Conservation (phyloP, 2,888 invertebrate species). For the Cotesia congregata region DNA sequence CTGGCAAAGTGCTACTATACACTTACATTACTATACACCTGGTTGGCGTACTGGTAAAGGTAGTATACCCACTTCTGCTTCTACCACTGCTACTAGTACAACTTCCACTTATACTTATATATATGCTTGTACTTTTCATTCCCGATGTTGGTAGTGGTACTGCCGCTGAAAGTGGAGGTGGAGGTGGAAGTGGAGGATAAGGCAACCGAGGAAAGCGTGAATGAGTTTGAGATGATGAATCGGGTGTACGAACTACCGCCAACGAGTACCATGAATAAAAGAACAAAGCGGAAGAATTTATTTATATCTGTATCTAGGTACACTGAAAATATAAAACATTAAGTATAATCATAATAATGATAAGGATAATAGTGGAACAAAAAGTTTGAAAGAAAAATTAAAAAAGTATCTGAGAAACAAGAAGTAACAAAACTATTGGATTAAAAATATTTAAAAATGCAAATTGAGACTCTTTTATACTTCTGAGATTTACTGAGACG, state of each 20-base stretch:
- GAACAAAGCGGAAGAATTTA: background rate
- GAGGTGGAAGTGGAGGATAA: background rate
- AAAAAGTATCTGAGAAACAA: slow-evolving; percentile 15
- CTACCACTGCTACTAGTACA: background rate
- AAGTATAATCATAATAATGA: slow-evolving; percentile 4
- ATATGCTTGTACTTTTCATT: background rate
- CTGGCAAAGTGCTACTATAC: slow-evolving; percentile 1
- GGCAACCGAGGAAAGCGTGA: slow-evolving; percentile 28
- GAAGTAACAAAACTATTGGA: slow-evolving; percentile 31
- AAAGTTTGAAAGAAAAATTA: slow-evolving; percentile 16
- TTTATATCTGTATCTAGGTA: too few species aligned
- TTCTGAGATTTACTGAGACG: slow-evolving; percentile 36
- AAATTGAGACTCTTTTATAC: slow-evolving; percentile 41
- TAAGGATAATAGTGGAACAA: slow-evolving; percentile 1
- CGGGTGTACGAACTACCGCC: slow-evolving; percentile 22
- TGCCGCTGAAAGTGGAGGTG: background rate
- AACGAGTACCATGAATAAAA: background rate
- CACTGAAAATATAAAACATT: background rate
- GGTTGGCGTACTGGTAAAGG: background rate
- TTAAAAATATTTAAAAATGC: slow-evolving; percentile 47
- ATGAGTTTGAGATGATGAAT: slow-evolving; percentile 43
- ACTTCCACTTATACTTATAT: background rate
- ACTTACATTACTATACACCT: slow-evolving; percentile 7
- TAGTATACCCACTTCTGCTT: background rate
- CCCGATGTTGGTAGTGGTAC: background rate